A percentile compares a stretch with the other conserved stretches of the same genome.
These are phyloP conservation scores for Hippasteria phrygiana DNA, from an alignment of 53 echinoderm and acorn worm genomes.

Conservation along the genomic window DNA sequence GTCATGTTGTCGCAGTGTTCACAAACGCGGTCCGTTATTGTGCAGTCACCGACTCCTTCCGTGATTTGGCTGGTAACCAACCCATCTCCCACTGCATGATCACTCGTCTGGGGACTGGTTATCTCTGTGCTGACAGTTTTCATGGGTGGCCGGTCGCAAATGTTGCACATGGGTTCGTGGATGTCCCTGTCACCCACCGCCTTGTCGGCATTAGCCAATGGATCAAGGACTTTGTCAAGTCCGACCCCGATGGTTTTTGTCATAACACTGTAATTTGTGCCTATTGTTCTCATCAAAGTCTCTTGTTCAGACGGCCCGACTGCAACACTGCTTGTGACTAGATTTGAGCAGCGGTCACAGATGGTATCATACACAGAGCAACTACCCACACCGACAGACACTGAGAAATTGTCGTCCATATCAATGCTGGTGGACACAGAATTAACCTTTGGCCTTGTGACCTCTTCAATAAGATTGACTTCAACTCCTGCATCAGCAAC, in stretches of 20 bases:
- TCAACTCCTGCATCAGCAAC: conserved; percentile 41
- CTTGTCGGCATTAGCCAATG: conserved; percentile 30
- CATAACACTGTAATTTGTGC: conserved; percentile 78
- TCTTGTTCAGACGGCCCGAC: conserved; percentile 67
- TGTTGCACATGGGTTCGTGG: conserved; percentile 75
- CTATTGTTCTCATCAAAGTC: conserved; percentile 65
- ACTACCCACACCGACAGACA: conserved; percentile 66
- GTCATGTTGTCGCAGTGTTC: conserved; percentile 78
- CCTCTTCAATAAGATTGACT: conserved; percentile 51
- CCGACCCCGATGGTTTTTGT: conserved; percentile 86
- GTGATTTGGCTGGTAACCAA: conserved; percentile 42
- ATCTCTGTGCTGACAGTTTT: conserved; percentile 72
- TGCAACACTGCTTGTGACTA: conserved; percentile 67
- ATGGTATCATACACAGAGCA: conserved; percentile 75
- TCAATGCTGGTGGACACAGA: conserved; percentile 51
- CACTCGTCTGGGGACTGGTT: conserved; percentile 53
- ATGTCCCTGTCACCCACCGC: conserved; percentile 79
- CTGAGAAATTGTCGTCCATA: conserved; percentile 24
- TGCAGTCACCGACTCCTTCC: conserved; percentile 74
- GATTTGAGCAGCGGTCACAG: conserved; percentile 80
- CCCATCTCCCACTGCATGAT: conserved; percentile 69
- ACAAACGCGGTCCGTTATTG: conserved; percentile 77
- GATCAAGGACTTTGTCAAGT: conserved; percentile 50
- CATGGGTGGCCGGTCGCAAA: conserved; percentile 73
- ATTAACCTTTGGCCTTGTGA: conserved; percentile 26